Percentiles rank a stretch among this genome's conserved stretches.
Conservation (phyloP, 1,140 invertebrate species). For the Diorhabda sublineata region DNA sequence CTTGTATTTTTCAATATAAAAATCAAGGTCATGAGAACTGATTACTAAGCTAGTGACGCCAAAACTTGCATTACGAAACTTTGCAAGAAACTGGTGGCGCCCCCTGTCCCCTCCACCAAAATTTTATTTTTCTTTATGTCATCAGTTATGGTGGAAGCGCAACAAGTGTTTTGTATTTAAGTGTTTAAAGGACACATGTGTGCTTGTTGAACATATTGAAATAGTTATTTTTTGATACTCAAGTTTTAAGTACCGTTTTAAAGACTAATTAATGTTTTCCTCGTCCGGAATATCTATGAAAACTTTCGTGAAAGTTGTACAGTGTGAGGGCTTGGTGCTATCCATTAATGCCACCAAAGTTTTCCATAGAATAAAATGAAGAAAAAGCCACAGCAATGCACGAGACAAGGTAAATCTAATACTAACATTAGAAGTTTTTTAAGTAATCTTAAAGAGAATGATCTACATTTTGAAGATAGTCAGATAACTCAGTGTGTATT, state of each 20-base stretch:
- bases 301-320: conserved; percentile 9
- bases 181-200: conserved; percentile 18
- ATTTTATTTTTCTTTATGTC: conserved; percentile 16
- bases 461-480: conserved; percentile 18
- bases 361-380: conserved; percentile 16
- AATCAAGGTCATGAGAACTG: too few relatives aligned
- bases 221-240: background rate
- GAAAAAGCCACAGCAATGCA: conserved; percentile 15
- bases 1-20: too few relatives aligned
- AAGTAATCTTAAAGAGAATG: conserved; percentile 21
- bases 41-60: too few relatives aligned
- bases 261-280: background rate
- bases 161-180: conserved; percentile 26
- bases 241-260: background rate
- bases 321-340: conserved; percentile 14
- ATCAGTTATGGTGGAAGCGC: conserved; percentile 26
- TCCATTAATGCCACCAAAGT: conserved; percentile 8
- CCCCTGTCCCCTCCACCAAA: conserved; percentile 6
- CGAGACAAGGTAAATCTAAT: conserved; percentile 16
- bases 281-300: conserved; percentile 1
- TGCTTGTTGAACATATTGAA: background rate
- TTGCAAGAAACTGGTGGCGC: background rate
- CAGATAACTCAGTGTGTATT: conserved; percentile 25
- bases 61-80: too few relatives aligned
- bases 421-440: conserved; percentile 12